phyloP scores from a whole-genome alignment of 2,888 invertebrate species.

The Rotaria macrura region DNA sequence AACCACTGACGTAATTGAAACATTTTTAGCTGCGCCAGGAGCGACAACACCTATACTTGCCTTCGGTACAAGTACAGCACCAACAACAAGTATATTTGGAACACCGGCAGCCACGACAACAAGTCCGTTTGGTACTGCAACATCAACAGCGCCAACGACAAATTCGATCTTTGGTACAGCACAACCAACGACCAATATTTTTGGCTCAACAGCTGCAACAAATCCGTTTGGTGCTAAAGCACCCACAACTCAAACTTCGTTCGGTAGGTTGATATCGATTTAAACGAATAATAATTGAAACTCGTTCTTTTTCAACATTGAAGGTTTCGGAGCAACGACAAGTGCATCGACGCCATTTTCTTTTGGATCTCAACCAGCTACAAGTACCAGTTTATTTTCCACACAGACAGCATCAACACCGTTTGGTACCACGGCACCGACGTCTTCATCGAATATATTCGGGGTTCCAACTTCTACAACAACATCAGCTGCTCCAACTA shows the following conservation, averaged over 20 bases:
- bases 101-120: neutral
- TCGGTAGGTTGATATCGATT: neutral
- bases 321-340: conserved; percentile 22
- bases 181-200: conserved; percentile 23
- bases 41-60: conserved; percentile 9
- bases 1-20: too few species aligned
- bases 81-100: conserved; percentile 24
- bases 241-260: conserved; percentile 17
- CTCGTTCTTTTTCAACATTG: too few species aligned
- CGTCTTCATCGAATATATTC: conserved; percentile 20
- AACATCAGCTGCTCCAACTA: neutral
- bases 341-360: conserved; percentile 13
- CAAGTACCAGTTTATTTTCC: neutral
- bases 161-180: conserved; percentile 23
- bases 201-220: neutral
- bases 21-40: conserved; percentile 19
- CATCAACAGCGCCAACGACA: conserved; percentile 12
- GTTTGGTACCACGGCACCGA: neutral
- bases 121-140: conserved; percentile 16
- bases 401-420: conserved; percentile 8
- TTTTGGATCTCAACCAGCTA: neutral
- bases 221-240: neutral
- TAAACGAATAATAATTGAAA: neutral
- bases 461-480: conserved; percentile 21
- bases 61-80: conserved; percentile 23